A percentile compares a stretch with the other conserved stretches of the same genome.
phyloP scores from a whole-genome alignment of 2,888 invertebrate species.

The Microctonus hyperodae region DNA sequence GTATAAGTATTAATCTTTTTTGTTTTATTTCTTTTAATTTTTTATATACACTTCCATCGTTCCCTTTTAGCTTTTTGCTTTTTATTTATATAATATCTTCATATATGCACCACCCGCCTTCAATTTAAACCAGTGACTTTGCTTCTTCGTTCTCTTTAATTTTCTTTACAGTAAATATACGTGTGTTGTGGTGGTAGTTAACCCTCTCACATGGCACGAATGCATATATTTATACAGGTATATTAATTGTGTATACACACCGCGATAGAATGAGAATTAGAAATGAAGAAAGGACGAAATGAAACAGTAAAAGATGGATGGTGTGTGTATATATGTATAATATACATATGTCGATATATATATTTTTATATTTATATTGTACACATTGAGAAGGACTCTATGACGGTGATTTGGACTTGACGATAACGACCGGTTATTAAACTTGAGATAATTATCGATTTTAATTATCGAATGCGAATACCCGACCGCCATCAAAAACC shows the following conservation, averaged over 20 bases:
- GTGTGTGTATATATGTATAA: neutral
- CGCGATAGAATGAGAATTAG: neutral
- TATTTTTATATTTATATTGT: neutral
- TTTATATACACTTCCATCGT: neutral
- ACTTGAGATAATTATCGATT: constrained; percentile 59
- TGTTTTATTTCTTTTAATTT: neutral
- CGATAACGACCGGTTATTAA: constrained; percentile 61
- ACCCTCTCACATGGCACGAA: constrained; percentile 1
- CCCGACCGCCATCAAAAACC: constrained; percentile 12
- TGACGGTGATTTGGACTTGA: constrained; percentile 44
- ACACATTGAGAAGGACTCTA: constrained; percentile 3
- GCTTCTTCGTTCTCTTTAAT: constrained; percentile 50
- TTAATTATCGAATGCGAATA: constrained; percentile 55
- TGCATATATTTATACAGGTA: too few relatives aligned
- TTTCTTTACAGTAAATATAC: constrained; percentile 30
- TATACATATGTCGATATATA: too few relatives aligned
- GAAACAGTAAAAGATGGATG: constrained; percentile 6
- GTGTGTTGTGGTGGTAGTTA: constrained; percentile 3
- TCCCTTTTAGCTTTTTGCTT: neutral
- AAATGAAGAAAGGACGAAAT: neutral
- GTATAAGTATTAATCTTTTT: neutral
- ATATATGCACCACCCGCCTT: constrained; percentile 36
- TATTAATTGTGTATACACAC: neutral
- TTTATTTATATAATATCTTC: neutral
- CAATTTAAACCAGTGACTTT: constrained; percentile 61